Conservation (phyloP, 1,140 invertebrate species). For the Drosophila insularis region DNA sequence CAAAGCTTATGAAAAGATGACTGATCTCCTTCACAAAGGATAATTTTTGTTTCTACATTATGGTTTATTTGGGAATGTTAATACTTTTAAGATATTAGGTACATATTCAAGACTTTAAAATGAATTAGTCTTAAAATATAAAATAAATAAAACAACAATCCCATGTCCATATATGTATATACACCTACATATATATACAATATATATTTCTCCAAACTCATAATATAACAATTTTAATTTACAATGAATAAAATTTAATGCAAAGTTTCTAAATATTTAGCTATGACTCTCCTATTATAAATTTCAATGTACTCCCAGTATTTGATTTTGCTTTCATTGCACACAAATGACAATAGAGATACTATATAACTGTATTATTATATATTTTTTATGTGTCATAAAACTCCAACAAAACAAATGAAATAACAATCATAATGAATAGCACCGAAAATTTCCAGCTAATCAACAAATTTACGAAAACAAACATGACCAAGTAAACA, state of each 20-base stretch:
- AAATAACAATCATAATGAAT: constrained; percentile 48
- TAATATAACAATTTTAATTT: too few species aligned
- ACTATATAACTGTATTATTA: background rate
- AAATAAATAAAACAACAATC: too few species aligned
- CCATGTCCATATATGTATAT: too few species aligned
- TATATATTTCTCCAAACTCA: too few species aligned
- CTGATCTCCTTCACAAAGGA: too few species aligned
- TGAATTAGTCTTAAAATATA: too few species aligned
- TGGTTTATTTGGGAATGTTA: too few species aligned
- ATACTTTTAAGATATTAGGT: too few species aligned
- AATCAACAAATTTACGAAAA: constrained; percentile 64
- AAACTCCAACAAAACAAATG: constrained; percentile 41
- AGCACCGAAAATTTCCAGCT: constrained; percentile 58
- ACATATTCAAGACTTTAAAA: too few species aligned
- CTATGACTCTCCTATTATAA: background rate
- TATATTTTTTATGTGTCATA: constrained; percentile 17
- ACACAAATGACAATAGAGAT: constrained; percentile 45
- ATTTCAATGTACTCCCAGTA: background rate
- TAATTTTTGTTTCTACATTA: too few species aligned
- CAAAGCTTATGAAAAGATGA: too few species aligned
- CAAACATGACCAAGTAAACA: constrained; percentile 35
- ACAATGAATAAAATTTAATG: background rate
- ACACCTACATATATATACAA: too few species aligned
- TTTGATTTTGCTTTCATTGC: constrained; percentile 23
- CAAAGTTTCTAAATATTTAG: background rate